Conservation (phyloP, 2,797 vertebrate species). For the Helarctos malayanus region DNA sequence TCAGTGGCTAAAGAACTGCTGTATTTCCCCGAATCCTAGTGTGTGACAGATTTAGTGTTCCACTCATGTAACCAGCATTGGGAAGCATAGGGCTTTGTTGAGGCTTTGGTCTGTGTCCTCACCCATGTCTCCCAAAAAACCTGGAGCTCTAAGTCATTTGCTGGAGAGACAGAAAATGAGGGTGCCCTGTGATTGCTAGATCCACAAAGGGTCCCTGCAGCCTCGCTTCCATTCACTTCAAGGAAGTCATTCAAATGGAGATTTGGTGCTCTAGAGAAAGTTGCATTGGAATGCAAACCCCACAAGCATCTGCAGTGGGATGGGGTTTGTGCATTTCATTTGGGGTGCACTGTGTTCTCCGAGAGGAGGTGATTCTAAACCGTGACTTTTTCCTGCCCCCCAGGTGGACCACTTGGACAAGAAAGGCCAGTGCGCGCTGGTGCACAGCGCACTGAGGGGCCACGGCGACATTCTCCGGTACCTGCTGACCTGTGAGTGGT, state of each 20-base stretch:
- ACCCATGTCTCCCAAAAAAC: not conserved
- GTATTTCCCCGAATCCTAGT: not conserved
- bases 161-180: not conserved
- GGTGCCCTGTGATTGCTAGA: not conserved
- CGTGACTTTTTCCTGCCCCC: not conserved
- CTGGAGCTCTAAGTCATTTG: not conserved
- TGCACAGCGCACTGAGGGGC: constrained; percentile 96
- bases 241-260: not conserved
- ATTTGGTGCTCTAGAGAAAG: not conserved
- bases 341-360: not conserved
- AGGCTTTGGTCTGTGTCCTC: not conserved
- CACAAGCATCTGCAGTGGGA: fast-evolving
- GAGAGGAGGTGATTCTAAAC: not conserved
- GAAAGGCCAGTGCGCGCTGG: constrained; percentile 96
- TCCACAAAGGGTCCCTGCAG: not conserved
- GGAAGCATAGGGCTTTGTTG: not conserved
- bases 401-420: constrained; percentile 96
- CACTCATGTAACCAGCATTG: not conserved
- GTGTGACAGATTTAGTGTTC: not conserved
- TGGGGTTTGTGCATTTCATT: not conserved
- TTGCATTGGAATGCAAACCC: fast-evolving
- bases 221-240: not conserved
- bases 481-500: constrained; percentile 94
- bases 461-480: constrained; percentile 94
- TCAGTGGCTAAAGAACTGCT: not conserved